phyloP scores from a whole-genome alignment of 2,113 vertebrate genomes.

The Channa argus region DNA sequence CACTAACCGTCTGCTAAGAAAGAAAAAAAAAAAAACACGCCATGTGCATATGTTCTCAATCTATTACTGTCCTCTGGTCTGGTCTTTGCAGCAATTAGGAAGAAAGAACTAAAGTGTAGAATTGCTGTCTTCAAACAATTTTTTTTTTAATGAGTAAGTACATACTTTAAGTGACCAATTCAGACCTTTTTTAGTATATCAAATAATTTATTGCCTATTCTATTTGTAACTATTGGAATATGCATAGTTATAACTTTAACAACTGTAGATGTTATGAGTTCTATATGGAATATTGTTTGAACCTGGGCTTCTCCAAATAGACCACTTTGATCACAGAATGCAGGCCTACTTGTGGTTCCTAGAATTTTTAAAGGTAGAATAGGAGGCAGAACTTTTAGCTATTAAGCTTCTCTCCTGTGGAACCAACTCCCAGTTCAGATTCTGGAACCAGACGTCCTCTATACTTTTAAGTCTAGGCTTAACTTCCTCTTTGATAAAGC shows the following conservation, averaged over 20 bases:
- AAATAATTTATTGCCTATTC: not conserved
- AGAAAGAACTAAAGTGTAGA: conserved; percentile 11
- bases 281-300: not conserved
- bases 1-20: conserved; percentile 49
- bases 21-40: conserved; percentile 17
- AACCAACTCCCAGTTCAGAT: too few species aligned
- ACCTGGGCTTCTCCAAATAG: too few species aligned
- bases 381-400: too few species aligned
- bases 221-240: not conserved
- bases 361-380: too few species aligned
- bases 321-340: too few species aligned
- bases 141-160: not conserved
- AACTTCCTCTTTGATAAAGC: too few species aligned
- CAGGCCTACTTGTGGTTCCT: too few species aligned
- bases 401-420: too few species aligned
- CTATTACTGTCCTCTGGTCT: conserved; percentile 50
- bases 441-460: too few species aligned
- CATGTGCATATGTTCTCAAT: conserved; percentile 66
- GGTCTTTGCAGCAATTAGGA: conserved; percentile 39
- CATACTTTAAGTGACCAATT: not conserved
- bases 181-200: not conserved
- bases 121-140: not conserved
- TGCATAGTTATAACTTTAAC: not conserved
- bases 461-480: too few species aligned
- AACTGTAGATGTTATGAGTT: too few species aligned